Percentiles rank a stretch among this genome's conserved stretches.
Conservation (phyloP, 2,888 invertebrate species). For the Lottia scabra region DNA sequence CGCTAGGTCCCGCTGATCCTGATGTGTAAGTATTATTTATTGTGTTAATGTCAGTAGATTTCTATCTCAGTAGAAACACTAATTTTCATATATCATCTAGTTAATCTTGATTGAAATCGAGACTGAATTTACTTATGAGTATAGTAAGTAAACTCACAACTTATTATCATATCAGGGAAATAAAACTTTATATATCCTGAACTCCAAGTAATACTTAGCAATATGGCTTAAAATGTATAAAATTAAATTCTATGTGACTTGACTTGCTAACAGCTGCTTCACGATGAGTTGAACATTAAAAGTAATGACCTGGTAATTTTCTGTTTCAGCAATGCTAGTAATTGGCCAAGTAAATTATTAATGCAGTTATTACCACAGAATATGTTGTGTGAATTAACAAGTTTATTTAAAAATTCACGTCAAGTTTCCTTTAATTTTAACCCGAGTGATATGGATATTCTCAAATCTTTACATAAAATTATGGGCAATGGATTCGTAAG, state of each 20-base stretch:
- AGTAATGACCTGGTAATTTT: neutral
- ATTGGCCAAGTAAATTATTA: constrained; percentile 91
- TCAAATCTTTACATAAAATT: constrained; percentile 86
- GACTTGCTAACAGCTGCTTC: too few relatives aligned
- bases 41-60: too few relatives aligned
- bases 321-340: constrained; percentile 79
- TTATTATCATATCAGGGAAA: too few relatives aligned
- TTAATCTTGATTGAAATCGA: too few relatives aligned
- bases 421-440: constrained; percentile 85
- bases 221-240: too few relatives aligned
- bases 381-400: constrained; percentile 83
- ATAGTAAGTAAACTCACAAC: too few relatives aligned
- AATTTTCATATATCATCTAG: too few relatives aligned
- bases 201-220: too few relatives aligned
- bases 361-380: constrained; percentile 96
- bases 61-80: too few relatives aligned
- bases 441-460: constrained; percentile 81
- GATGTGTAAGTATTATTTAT: constrained; percentile 77
- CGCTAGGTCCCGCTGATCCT: constrained; percentile 79
- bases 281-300: neutral
- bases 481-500: constrained; percentile 90
- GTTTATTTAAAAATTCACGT: constrained; percentile 82
- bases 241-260: too few relatives aligned
- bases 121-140: too few relatives aligned
- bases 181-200: too few relatives aligned